phyloP scores from a whole-genome alignment of 1,140 invertebrate species.

The Drosophila aff. region DNA sequence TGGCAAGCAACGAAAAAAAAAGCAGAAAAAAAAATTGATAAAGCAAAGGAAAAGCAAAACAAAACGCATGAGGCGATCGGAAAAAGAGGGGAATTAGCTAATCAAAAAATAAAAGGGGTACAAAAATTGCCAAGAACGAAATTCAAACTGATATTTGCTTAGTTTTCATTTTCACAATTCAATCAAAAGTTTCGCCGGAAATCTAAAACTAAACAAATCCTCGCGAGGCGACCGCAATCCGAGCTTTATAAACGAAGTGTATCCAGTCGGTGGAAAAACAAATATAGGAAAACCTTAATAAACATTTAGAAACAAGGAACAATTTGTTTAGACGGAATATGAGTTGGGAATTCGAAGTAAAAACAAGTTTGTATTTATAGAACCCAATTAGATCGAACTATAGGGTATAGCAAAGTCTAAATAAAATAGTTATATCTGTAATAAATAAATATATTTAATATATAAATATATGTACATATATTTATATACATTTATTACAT shows the following conservation, averaged over 20 bases:
- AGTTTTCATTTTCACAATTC: slow-evolving; percentile 31
- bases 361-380: not conserved
- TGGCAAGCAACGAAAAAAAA: slow-evolving; percentile 41
- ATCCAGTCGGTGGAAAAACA: too few relatives aligned
- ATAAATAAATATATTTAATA: too few relatives aligned
- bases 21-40: slow-evolving; percentile 6
- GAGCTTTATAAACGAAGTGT: too few relatives aligned
- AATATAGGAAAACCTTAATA: not conserved
- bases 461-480: too few relatives aligned
- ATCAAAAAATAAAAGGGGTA: not conserved
- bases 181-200: not conserved
- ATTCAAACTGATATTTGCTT: slow-evolving; percentile 16
- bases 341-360: too few relatives aligned
- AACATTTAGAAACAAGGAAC: not conserved
- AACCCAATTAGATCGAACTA: too few relatives aligned
- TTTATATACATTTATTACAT: too few relatives aligned
- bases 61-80: slow-evolving; percentile 11
- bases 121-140: slow-evolving; percentile 11
- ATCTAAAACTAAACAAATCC: not conserved
- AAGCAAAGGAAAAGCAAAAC: slow-evolving; percentile 26
- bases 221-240: not conserved
- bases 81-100: slow-evolving; percentile 10
- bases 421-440: too few relatives aligned
- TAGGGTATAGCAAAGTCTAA: too few relatives aligned
- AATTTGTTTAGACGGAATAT: not conserved